Percentiles rank a stretch among this genome's conserved stretches.
Conservation (phyloP, 2,797 vertebrate species). For the Lacerta viridis region DNA sequence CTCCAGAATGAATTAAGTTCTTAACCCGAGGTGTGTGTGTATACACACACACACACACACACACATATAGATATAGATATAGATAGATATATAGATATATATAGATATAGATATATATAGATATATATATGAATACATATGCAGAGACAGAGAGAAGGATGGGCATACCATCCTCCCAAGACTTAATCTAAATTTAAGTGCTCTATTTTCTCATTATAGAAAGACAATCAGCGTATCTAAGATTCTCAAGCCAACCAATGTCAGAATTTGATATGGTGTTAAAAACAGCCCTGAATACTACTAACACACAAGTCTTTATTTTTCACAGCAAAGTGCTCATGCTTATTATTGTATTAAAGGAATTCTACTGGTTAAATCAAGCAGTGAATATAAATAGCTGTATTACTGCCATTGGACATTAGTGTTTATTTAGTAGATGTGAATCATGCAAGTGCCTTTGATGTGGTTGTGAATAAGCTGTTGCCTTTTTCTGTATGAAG, state of each 20-base stretch:
- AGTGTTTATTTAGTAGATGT: constrained; percentile 85
- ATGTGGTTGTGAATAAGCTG: constrained; percentile 82
- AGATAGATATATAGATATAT: too few relatives aligned
- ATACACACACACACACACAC: too few relatives aligned
- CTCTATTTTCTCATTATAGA: constrained; percentile 78
- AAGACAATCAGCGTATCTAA: constrained; percentile 82
- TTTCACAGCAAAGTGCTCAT: constrained; percentile 79
- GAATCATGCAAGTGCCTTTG: constrained; percentile 82
- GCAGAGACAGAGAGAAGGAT: background rate
- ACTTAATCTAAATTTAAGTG: constrained; percentile 80
- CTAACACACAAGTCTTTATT: constrained; percentile 75
- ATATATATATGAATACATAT: background rate
- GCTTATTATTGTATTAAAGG: constrained; percentile 88
- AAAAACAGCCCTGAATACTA: constrained; percentile 80
- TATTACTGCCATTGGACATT: constrained; percentile 86
- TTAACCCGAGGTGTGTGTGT: too few relatives aligned
- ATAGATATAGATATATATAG: background rate
- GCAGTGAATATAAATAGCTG: constrained; percentile 87
- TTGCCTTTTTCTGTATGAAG: constrained; percentile 82
- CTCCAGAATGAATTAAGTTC: too few relatives aligned
- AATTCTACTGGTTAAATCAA: constrained; percentile 87
- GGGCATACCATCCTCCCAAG: constrained; percentile 64
- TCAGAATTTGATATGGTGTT: constrained; percentile 81
- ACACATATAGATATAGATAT: too few relatives aligned
- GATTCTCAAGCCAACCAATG: constrained; percentile 78